Base-by-base conservation (phyloP, 2,113 vertebrate species). In the Nestor notabilis region DNA sequence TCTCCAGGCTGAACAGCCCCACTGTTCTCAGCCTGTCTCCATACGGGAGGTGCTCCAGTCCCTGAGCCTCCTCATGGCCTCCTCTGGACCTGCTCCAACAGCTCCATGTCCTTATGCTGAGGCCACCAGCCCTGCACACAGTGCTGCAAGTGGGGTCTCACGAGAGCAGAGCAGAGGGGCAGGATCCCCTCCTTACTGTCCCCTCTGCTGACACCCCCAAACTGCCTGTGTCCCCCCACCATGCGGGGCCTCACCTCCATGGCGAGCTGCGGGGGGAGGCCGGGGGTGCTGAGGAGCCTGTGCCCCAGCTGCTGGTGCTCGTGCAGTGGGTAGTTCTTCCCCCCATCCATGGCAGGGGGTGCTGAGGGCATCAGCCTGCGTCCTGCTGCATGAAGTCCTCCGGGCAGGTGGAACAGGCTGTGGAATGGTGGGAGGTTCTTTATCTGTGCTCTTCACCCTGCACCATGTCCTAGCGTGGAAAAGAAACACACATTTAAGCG, bases 331-430 rank as follows among this genome's bases (percentile, higher is more conserved):
- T 90, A 97, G 94, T 39, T 94, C 70, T 95, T 90, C 83, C 98
- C 98, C 96, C 98, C 81, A 5, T 99, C 98, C 98, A 98, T 99
- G 97, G 97, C 20, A 15, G 96, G 83, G 80, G 64, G 92, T 93
- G 95, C 96, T 75, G 97, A 95, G 90, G 96, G 97, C 98, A 98
- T 98, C 89, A 89, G 98, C 97, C 63, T 43, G 76, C 9, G 92
- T 92, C 90, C 61, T 66, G 95, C 89, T 29, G 55, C 98, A 97
- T 97, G 69, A 71, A 89, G 95, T 94, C 89, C 93, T 87, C 31
- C 0, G 75, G 44, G 76, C 37, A 23, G 52, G 63, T 31, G 83
- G 49, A 31, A 50, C 50, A 25, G 74, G 58, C 86, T 53, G 12
- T 25, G 60, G 8, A 80, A 58, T 14, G 79, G 39, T 17, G n/a